A percentile compares a stretch with the other conserved stretches of the same genome.
phyloP scores from a whole-genome alignment of 2,113 vertebrate genomes.

The Anolis carolinensis region DNA sequence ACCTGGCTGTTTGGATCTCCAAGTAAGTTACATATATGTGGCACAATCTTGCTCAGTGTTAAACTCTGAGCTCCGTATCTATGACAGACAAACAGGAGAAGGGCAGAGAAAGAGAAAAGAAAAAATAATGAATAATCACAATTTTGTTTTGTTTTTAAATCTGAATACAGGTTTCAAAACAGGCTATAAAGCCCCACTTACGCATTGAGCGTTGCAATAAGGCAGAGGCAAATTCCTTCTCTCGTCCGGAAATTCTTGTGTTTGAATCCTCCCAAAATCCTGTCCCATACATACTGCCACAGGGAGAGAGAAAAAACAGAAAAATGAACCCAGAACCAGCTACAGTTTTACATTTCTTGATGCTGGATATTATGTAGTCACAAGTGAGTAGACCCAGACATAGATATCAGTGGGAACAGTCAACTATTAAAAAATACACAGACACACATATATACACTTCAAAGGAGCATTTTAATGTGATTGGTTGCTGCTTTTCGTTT shows the following conservation, averaged over 20 bases:
- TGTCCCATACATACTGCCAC: conserved; percentile 93
- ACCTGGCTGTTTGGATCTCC: conserved; percentile 98
- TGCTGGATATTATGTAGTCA: background rate
- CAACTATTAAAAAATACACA: background rate
- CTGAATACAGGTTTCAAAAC: background rate
- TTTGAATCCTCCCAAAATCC: conserved; percentile 97
- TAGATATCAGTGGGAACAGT: background rate
- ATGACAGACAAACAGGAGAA: conserved; percentile 54
- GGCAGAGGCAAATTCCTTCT: conserved; percentile 97
- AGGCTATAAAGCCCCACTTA: conserved; percentile 73
- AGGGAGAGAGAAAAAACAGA: conserved; percentile 41
- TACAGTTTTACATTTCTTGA: background rate
- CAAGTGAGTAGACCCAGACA: background rate
- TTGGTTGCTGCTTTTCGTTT: background rate
- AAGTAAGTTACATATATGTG: conserved; percentile 97
- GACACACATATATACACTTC: background rate
- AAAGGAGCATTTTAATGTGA: background rate
- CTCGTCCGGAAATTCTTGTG: conserved; percentile 98
- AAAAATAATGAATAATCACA: background rate
- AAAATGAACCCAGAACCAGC: background rate
- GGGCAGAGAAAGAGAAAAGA: background rate
- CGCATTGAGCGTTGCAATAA: conserved; percentile 92
- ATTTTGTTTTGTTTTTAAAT: background rate
- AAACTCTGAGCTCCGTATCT: conserved; percentile 97
- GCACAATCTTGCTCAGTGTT: conserved; percentile 98